Conservation (phyloP, 1,140 invertebrate species). For the Drosophila kurseongensis region DNA sequence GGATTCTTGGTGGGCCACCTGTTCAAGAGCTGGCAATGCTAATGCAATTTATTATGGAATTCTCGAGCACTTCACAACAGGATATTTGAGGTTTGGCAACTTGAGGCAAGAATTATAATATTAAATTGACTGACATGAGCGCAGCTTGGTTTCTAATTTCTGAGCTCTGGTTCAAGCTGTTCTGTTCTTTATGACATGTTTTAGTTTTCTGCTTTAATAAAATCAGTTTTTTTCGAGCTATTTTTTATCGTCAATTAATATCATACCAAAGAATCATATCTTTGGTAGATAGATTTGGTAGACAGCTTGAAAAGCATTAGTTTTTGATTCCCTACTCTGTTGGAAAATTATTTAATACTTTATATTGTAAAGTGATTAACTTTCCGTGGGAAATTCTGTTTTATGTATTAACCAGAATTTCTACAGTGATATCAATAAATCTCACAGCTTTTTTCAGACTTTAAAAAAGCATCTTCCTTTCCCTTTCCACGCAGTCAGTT, state of each 20-base stretch:
- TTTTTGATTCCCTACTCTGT: no score
- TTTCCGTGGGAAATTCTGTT: no score
- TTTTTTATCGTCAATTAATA: no score
- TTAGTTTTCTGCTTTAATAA: not conserved
- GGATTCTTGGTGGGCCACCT: conserved; percentile 58
- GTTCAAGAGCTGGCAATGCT: conserved; percentile 29
- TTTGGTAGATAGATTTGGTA: no score
- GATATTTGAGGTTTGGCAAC: not conserved
- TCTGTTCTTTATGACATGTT: no score
- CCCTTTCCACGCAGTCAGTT: not conserved
- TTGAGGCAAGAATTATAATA: not conserved
- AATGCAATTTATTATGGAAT: conserved; percentile 60
- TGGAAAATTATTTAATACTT: no score
- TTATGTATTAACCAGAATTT: not conserved
- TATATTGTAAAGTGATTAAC: no score
- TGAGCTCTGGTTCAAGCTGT: not conserved
- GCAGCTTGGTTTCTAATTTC: no score
- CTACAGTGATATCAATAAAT: not conserved
- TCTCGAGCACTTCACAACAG: conserved; percentile 27
- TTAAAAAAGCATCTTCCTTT: not conserved
- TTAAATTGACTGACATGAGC: not conserved
- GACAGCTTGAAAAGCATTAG: no score
- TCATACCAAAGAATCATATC: no score
- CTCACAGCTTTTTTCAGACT: not conserved
- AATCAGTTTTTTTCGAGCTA: no score